Percentiles rank a stretch among this genome's conserved stretches.
These are phyloP conservation scores for Megaustenia siamemsis DNA, from an alignment of 2,888 invertebrate species.

Conservation along the genomic window DNA sequence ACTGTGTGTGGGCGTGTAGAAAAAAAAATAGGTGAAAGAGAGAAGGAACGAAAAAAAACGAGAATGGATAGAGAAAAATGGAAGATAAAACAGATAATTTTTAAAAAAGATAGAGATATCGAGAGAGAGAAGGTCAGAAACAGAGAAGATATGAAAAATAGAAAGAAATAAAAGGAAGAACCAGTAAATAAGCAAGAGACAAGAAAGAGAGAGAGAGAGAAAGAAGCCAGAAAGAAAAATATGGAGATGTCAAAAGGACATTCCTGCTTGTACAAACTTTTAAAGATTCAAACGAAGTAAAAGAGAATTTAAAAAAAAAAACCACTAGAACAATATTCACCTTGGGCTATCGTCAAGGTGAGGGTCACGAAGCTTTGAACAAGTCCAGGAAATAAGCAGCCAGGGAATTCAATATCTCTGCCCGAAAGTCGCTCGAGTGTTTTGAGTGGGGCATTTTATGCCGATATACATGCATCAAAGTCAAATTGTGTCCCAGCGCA, in stretches of 20 bases:
- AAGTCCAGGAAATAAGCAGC: neutral
- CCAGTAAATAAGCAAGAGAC: too few relatives aligned
- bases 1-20: neutral
- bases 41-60: too few relatives aligned
- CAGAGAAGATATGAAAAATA: too few relatives aligned
- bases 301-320: neutral
- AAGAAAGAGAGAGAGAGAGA: neutral
- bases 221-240: neutral
- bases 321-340: neutral
- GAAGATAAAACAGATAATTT: neutral
- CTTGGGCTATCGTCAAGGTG: neutral
- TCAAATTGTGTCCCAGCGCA: neutral
- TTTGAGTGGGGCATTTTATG: neutral
- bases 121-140: too few relatives aligned
- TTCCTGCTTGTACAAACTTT: neutral
- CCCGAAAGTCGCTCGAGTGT: neutral
- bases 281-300: neutral
- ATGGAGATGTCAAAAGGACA: neutral
- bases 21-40: neutral
- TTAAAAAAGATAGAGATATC: too few relatives aligned
- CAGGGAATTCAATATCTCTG: neutral
- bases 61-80: too few relatives aligned
- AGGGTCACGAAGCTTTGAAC: neutral
- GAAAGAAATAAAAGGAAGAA: too few relatives aligned
- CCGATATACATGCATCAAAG: slow-evolving; percentile 23